phyloP scores from a whole-genome alignment of 53 echinoderm and acorn worm genomes.

The Luidia sarsii region DNA sequence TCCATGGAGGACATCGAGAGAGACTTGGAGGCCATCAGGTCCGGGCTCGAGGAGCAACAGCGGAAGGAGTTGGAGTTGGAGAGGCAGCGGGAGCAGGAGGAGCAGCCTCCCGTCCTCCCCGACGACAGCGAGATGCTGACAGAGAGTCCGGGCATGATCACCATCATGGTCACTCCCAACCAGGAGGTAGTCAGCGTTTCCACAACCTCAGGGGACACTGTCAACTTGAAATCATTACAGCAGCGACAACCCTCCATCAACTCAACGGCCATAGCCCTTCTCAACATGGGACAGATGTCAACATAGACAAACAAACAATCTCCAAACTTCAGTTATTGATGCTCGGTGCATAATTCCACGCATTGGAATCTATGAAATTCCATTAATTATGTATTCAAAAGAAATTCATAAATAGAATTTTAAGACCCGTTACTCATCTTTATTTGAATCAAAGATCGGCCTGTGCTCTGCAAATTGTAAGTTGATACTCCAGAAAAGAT shows the following conservation, averaged over 20 bases:
- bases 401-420: no score
- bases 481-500: no score
- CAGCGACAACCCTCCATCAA: conserved; percentile 42
- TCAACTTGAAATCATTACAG: conserved; percentile 23
- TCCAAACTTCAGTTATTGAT: no score
- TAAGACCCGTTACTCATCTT: no score
- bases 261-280: conserved; percentile 50
- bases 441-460: no score
- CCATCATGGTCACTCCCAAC: conserved; percentile 40
- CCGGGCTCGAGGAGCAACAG: conserved; percentile 47
- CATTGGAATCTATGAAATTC: no score
- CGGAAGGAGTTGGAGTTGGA: conserved; percentile 26
- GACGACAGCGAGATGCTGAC: not conserved
- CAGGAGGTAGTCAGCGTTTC: conserved; percentile 41
- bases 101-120: not conserved
- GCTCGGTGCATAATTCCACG: no score
- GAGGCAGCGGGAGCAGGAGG: not conserved
- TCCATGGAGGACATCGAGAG: conserved; percentile 59
- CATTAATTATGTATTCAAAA: no score
- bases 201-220: not conserved
- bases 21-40: conserved; percentile 54
- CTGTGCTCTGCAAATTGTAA: no score
- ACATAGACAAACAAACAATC: not conserved
- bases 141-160: conserved; percentile 18
- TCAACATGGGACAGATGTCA: conserved; percentile 60